phyloP scores from a whole-genome alignment of 2,888 invertebrate genomes.

The Cryptus armator region DNA sequence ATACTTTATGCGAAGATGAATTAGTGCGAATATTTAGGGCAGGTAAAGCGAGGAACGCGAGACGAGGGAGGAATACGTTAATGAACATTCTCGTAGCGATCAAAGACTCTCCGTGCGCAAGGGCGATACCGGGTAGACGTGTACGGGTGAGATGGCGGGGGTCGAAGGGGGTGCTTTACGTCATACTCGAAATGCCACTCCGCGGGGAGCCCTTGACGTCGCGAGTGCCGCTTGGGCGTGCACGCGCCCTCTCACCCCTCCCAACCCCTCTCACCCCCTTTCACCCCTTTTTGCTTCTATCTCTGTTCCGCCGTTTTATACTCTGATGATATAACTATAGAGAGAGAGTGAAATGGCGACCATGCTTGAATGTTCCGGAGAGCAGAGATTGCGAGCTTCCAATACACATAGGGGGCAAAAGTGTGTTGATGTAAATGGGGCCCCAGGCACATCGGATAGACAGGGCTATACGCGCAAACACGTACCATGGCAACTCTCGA shows the following conservation, averaged over 20 bases:
- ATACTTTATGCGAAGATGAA: conserved; percentile 46
- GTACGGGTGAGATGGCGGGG: conserved; percentile 38
- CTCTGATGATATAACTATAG: neutral
- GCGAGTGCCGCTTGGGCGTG: conserved; percentile 66
- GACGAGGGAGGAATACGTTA: conserved; percentile 55
- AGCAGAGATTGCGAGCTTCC: conserved; percentile 32
- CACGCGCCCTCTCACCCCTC: conserved; percentile 42
- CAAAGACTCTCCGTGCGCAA: conserved; percentile 51
- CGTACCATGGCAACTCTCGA: conserved; percentile 27
- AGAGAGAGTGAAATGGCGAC: conserved; percentile 10
- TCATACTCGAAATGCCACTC: conserved; percentile 69
- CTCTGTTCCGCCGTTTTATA: conserved; percentile 8
- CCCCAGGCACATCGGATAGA: conserved; percentile 39
- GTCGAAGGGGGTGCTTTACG: conserved; percentile 67
- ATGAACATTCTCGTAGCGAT: conserved; percentile 67
- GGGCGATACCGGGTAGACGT: conserved; percentile 8
- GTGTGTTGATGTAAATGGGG: conserved; percentile 25
- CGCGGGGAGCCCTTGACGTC: conserved; percentile 65
- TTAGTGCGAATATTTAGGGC: conserved; percentile 41
- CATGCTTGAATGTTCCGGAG: conserved; percentile 9
- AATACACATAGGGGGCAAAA: conserved; percentile 15
- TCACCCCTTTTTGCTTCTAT: conserved; percentile 25
- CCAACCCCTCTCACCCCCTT: conserved; percentile 7
- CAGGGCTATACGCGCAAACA: conserved; percentile 53
- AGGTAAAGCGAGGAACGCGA: conserved; percentile 10